Percentiles rank a stretch among this genome's conserved stretches.
phyloP scores from a whole-genome alignment of 2,888 invertebrate species.

The Muschampia plurimacula region DNA sequence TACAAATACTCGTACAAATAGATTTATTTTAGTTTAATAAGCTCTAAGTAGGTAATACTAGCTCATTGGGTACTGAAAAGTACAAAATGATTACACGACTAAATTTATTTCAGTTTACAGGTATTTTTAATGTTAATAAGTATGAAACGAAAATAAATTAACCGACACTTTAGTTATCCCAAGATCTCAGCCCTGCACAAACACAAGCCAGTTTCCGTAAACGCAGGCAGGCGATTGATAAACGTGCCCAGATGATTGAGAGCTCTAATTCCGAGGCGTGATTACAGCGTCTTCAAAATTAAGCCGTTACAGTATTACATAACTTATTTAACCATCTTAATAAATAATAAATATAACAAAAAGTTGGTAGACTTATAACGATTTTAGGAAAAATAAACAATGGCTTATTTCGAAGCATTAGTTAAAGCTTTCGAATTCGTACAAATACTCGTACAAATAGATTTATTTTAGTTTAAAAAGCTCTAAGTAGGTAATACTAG shows the following conservation, averaged over 20 bases:
- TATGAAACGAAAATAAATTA: conserved; percentile 38
- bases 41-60: conserved; percentile 31
- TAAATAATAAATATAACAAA: no score
- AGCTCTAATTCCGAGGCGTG: conserved; percentile 62
- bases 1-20: not conserved
- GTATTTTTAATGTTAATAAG: not conserved
- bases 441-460: no score
- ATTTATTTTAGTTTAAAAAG: conserved; percentile 5
- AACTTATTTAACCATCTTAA: no score
- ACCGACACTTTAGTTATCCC: conserved; percentile 48
- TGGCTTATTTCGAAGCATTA: conserved; percentile 65
- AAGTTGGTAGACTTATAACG: no score
- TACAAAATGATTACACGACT: conserved; percentile 19
- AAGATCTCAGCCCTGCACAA: conserved; percentile 36
- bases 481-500: conserved; percentile 30
- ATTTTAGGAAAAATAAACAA: conserved; percentile 44
- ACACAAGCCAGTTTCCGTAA: conserved; percentile 51
- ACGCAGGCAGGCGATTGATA: conserved; percentile 66
- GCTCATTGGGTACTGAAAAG: conserved; percentile 10
- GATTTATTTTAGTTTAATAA: conserved; percentile 1
- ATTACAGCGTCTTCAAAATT: conserved; percentile 61
- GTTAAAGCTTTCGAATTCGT: conserved; percentile 72
- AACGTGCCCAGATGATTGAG: conserved; percentile 69
- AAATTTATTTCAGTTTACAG: conserved; percentile 23
- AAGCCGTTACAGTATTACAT: no score